Evolutionary conservation across 2,797 vertebrate species (phyloP).

Genomic region (Propithecus perrieri): DNA sequence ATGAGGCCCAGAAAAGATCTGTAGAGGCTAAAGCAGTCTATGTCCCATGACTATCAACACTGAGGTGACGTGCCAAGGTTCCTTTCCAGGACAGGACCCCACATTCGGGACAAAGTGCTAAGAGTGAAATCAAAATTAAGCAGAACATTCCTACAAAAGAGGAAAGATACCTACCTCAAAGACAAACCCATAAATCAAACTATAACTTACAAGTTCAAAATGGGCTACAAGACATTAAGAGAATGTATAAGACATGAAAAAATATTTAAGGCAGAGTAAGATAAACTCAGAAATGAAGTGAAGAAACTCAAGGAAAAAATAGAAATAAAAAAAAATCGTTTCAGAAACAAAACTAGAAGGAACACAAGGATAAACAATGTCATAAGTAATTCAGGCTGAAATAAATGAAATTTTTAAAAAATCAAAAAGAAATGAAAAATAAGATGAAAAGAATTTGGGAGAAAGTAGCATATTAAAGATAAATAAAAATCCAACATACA

Average conservation of each 20-base stretch:
- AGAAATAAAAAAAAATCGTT: not conserved
- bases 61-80: not conserved
- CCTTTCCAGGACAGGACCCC: not conserved
- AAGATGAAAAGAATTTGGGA: not conserved
- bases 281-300: not conserved
- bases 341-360: not conserved
- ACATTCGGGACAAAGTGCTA: not conserved
- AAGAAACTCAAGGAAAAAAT: not conserved
- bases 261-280: not conserved
- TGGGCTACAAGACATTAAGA: not conserved
- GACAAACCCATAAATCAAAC: not conserved
- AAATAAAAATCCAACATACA: not conserved
- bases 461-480: not conserved
- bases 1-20: not conserved
- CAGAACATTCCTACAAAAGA: not conserved
- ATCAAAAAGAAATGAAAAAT: not conserved
- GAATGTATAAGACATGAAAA: not conserved
- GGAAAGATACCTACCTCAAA: not conserved
- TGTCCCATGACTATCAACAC: not conserved
- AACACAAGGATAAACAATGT: not conserved
- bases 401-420: not conserved
- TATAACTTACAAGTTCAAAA: not conserved
- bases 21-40: rapidly evolving
- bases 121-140: not conserved
- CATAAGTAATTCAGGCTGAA: not conserved